Base-by-base conservation (phyloP, 64 coral and sea anemone species). In the Catalaphyllia jardinei region DNA sequence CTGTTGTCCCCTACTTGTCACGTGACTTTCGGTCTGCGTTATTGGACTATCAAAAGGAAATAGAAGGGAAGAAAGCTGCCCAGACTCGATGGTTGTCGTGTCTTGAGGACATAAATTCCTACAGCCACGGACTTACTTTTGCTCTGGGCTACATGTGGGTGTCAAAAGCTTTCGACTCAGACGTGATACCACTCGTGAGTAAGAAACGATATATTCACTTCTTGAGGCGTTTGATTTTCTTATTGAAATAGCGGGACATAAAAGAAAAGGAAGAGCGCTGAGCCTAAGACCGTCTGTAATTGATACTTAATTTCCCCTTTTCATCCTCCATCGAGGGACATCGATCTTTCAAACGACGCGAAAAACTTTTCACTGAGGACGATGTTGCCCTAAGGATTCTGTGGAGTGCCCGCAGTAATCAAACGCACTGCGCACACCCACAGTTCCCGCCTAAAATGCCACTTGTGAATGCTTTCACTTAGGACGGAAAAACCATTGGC, bases 111-210 rank as follows among this genome's bases (percentile, higher is more conserved):
- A 20, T 92, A 0, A 92, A 92, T 46, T 20, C 38, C 19, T 83
- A 65, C 19, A 18, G 1, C 18, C 60, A 79, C 27, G 90, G 80
- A 11, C 39, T 92, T 3, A 78, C 80, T n/a, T 77, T 86, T 46
- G 82, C 73, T 6, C 1, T 92, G 60, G 90, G 90, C n/a, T 86
- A 92, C 18, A 61, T 92, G 35, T 92, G 57, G 55, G 38, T 92
- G 11, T 38, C 57, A n/a, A 89, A 76, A 15, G 69, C 17, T 18
- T 85, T 74, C 64, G 76, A 94, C 38, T 50, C 75, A 49, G 27
- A 89, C n/a, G 57, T 89, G 9, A 71, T 89, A 30, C 76, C 72
- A 54, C 60, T 86, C 29, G 76, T 73, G 30, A 49, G 73, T 76
- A 27, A 24, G 0, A 62, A 17, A 39, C 22, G 29, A 28, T 11